phyloP scores from a whole-genome alignment of 2,888 invertebrate genomes.

The Chloroclystis v-ata region DNA sequence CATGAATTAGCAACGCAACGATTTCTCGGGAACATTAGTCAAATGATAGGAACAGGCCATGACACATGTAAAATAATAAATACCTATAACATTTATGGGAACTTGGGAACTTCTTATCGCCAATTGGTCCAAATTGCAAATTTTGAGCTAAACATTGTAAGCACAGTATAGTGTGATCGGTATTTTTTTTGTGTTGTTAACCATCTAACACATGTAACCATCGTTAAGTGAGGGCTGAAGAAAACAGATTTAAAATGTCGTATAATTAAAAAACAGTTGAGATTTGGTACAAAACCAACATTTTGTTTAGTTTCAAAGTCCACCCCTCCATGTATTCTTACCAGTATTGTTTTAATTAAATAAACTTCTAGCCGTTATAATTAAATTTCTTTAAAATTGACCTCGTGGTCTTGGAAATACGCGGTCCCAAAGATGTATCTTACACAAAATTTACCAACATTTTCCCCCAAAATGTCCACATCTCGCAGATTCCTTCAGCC shows the following conservation, averaged over 20 bases:
- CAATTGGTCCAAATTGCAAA: constrained; percentile 49
- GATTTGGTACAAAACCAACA: no score
- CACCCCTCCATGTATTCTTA: no score
- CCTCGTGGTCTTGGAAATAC: no score
- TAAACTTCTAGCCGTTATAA: no score
- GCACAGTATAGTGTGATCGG: constrained; percentile 5
- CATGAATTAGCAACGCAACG: constrained; percentile 12
- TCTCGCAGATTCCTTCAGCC: constrained; percentile 6
- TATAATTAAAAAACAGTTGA: no score
- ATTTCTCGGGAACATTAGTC: constrained; percentile 32
- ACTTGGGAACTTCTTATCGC: constrained; percentile 48
- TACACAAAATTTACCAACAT: no score
- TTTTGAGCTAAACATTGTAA: constrained; percentile 49
- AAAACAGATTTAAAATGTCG: no score
- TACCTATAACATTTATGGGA: constrained; percentile 44
- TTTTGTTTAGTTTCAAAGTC: no score
- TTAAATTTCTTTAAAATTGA: no score
- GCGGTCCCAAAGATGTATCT: no score
- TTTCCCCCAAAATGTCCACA: no score
- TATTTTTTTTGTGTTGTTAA: constrained; percentile 9
- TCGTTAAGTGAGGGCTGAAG: constrained; percentile 5
- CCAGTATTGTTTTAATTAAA: no score
- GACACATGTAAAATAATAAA: constrained; percentile 64
- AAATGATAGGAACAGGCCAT: constrained; percentile 70
- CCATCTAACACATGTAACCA: not conserved